Conservation (phyloP, 1,140 invertebrate genomes). For the Megathymus violae region DNA sequence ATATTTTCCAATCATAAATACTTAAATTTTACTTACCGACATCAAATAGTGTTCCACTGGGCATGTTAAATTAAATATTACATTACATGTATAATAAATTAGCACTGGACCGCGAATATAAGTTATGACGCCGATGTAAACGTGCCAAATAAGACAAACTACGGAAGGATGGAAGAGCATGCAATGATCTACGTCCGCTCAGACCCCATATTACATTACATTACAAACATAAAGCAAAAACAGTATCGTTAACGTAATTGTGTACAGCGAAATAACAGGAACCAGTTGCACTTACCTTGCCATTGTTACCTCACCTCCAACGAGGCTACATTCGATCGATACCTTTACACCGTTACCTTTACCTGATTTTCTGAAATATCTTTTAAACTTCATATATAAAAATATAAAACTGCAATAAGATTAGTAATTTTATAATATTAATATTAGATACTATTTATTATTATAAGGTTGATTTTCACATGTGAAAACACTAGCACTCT, state of each 20-base stretch:
- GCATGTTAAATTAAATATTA: conserved; percentile 28
- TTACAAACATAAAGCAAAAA: conserved; percentile 52
- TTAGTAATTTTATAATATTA: conserved; percentile 80
- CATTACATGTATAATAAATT: conserved; percentile 34
- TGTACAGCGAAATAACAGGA: conserved; percentile 34
- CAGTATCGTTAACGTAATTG: conserved; percentile 42
- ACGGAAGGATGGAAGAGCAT: conserved; percentile 43
- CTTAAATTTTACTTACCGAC: conserved; percentile 56
- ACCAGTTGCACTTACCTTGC: conserved; percentile 68
- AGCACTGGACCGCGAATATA: conserved; percentile 32
- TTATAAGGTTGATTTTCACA: conserved; percentile 80
- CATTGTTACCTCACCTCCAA: conserved; percentile 69
- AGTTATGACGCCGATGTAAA: conserved; percentile 5
- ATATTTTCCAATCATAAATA: conserved; percentile 41
- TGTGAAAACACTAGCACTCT: conserved; percentile 83
- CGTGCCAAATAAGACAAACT: conserved; percentile 19
- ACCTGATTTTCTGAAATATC: conserved; percentile 75
- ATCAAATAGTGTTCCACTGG: conserved; percentile 49
- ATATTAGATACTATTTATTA: conserved; percentile 73
- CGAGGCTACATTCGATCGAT: conserved; percentile 71
- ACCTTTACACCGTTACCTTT: conserved; percentile 70
- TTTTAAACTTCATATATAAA: conserved; percentile 60
- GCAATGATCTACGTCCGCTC: conserved; percentile 56
- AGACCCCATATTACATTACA: conserved; percentile 54
- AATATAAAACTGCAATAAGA: conserved; percentile 70